Percentiles rank a stretch among this genome's conserved stretches.
phyloP scores from a whole-genome alignment of 2,113 vertebrate genomes.

The mouse (Mus musculus) region DNA sequence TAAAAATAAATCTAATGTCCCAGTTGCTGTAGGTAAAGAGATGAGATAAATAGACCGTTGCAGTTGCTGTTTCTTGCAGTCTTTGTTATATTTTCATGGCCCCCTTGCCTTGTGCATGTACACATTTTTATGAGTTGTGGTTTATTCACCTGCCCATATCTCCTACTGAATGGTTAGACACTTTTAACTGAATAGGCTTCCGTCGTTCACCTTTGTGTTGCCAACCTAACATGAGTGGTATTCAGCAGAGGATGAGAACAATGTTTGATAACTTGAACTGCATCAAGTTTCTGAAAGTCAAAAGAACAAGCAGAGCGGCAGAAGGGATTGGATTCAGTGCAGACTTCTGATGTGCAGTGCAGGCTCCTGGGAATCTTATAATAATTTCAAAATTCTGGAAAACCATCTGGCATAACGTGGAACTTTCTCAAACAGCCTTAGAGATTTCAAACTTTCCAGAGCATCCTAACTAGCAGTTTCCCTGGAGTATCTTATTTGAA shows the following conservation, averaged over 20 bases:
- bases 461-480: conserved; percentile 52
- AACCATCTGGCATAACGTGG: conserved; percentile 68
- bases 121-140: background rate
- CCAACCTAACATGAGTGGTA: background rate
- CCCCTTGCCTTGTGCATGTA: background rate
- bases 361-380: conserved; percentile 66
- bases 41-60: background rate
- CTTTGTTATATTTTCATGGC: background rate
- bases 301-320: conserved; percentile 52
- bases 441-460: conserved; percentile 63
- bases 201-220: background rate
- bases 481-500: conserved; percentile 57
- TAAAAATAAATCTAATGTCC: background rate
- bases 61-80: background rate
- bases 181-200: background rate
- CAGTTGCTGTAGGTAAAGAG: background rate
- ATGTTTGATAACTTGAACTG: conserved; percentile 8
- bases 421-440: conserved; percentile 55
- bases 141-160: background rate
- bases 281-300: conserved; percentile 69
- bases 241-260: background rate
- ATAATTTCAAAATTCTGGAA: conserved; percentile 67
- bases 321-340: conserved; percentile 30
- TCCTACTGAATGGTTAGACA: background rate
- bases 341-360: conserved; percentile 34